These are phyloP conservation scores for Buceros bicornis DNA, from an alignment of 2,797 vertebrate species.

Conservation along the genomic window DNA sequence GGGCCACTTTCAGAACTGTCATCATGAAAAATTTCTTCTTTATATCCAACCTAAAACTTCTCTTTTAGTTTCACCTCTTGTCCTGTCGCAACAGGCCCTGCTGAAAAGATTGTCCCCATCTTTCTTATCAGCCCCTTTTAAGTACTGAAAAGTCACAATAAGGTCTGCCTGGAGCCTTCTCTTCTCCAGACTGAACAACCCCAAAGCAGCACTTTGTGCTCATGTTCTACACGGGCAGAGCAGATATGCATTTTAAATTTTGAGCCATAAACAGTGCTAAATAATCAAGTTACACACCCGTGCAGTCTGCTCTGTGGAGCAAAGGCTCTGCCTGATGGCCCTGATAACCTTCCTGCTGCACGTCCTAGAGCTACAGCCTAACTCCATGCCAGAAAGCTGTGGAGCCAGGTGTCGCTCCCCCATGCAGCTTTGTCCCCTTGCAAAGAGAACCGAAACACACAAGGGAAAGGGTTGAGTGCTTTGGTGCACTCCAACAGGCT, in stretches of 20 bases:
- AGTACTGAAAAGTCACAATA: too few relatives aligned
- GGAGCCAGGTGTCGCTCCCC: background rate
- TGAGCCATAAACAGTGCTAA: background rate
- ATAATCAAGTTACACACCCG: background rate
- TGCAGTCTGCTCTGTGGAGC: background rate
- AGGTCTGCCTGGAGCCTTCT: too few relatives aligned
- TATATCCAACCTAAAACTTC: too few relatives aligned
- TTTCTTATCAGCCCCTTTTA: too few relatives aligned
- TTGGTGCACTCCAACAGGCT: background rate
- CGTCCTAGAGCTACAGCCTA: background rate
- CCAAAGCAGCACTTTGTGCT: background rate
- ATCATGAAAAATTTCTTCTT: too few relatives aligned
- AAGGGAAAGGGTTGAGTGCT: background rate
- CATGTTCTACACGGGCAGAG: background rate
- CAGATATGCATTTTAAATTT: background rate
- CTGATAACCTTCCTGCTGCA: background rate
- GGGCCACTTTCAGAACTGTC: too few relatives aligned
- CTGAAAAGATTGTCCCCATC: too few relatives aligned
- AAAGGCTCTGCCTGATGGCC: background rate
- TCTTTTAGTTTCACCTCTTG: too few relatives aligned
- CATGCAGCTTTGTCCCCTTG: background rate
- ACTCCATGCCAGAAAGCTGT: background rate
- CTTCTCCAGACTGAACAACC: too few relatives aligned
- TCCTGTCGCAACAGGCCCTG: too few relatives aligned
- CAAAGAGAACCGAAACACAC: background rate